phyloP scores from a whole-genome alignment of 30 jellyfish, hydroid and myxozoan genomes.

The Nemopilema nomurai region DNA sequence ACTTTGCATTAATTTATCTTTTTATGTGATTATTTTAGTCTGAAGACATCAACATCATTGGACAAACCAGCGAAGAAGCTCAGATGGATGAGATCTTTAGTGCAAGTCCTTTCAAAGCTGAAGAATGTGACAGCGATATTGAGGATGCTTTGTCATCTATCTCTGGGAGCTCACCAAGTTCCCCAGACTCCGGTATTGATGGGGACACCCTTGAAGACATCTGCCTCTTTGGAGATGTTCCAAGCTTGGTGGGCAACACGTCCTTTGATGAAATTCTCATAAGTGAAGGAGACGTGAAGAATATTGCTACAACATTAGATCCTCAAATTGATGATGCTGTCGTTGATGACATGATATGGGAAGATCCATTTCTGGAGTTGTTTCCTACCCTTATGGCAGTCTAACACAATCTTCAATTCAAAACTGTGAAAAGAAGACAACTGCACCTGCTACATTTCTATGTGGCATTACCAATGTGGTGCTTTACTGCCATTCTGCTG shows the following conservation, averaged over 20 bases:
- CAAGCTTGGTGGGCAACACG: slow-evolving; percentile 98
- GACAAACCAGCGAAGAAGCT: slow-evolving; percentile 39
- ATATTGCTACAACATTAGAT: slow-evolving; percentile 54
- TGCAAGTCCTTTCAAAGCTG: slow-evolving; percentile 74
- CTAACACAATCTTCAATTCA: slow-evolving; percentile 4
- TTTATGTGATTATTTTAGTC: slow-evolving; percentile 26
- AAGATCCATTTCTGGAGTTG: slow-evolving; percentile 85
- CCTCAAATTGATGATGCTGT: slow-evolving; percentile 57
- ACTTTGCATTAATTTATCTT: not conserved
- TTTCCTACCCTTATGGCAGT: slow-evolving; percentile 94
- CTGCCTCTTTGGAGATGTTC: slow-evolving; percentile 80
- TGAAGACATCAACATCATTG: slow-evolving; percentile 61
- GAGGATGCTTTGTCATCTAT: slow-evolving; percentile 85
- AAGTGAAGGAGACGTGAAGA: slow-evolving; percentile 54
- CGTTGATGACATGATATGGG: slow-evolving; percentile 70
- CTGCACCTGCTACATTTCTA: not conserved
- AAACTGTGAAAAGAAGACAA: not conserved
- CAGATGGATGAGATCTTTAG: slow-evolving; percentile 56
- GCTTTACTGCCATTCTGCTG: not conserved
- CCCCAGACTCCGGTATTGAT: slow-evolving; percentile 85
- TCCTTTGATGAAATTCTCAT: slow-evolving; percentile 85
- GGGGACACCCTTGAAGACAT: slow-evolving; percentile 77
- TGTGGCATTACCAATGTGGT: not conserved
- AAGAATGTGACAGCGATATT: slow-evolving; percentile 89
- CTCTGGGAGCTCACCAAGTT: slow-evolving; percentile 85